A percentile compares a stretch with the other conserved stretches of the same genome.
Conservation (phyloP, 2,888 invertebrate genomes). For the Rhagophthalmus giganteus region DNA sequence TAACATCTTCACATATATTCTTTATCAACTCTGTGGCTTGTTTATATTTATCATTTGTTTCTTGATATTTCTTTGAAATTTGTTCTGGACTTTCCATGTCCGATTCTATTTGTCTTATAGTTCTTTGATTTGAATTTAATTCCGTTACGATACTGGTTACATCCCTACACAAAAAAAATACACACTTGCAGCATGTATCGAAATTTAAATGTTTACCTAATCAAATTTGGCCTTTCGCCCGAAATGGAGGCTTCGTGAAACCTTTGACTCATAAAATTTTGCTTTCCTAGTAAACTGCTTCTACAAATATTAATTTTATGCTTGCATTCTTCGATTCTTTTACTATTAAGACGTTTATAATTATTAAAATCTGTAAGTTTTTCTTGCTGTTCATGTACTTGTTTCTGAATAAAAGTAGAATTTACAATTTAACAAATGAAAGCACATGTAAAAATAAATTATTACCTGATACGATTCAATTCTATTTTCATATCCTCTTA, state of each 20-base stretch:
- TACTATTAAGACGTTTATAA: slow-evolving; percentile 42
- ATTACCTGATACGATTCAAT: slow-evolving; percentile 43
- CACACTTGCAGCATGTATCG: no score
- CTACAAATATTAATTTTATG: slow-evolving; percentile 39
- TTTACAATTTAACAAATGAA: background rate
- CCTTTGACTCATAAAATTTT: slow-evolving; percentile 53
- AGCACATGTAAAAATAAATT: slow-evolving; percentile 3
- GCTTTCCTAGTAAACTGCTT: slow-evolving; percentile 55
- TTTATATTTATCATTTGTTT: slow-evolving; percentile 46
- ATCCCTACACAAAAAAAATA: no score
- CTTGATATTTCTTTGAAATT: slow-evolving; percentile 44
- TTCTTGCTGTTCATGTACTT: slow-evolving; percentile 56
- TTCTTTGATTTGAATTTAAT: slow-evolving; percentile 55
- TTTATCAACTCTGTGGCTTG: slow-evolving; percentile 44
- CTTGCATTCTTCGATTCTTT: slow-evolving; percentile 39
- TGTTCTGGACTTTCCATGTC: slow-evolving; percentile 41
- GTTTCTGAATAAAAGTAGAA: slow-evolving; percentile 49
- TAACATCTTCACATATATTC: slow-evolving; percentile 38
- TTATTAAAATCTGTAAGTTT: slow-evolving; percentile 51
- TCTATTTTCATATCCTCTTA: slow-evolving; percentile 43
- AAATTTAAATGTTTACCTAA: slow-evolving; percentile 59
- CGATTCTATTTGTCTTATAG: slow-evolving; percentile 54
- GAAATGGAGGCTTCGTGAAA: slow-evolving; percentile 55
- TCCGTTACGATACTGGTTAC: slow-evolving; percentile 50
- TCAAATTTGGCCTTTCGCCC: slow-evolving; percentile 57